These are phyloP conservation scores for Neolamprologus multifasciatus DNA, from an alignment of 2,797 vertebrate species.

Conservation along the genomic window DNA sequence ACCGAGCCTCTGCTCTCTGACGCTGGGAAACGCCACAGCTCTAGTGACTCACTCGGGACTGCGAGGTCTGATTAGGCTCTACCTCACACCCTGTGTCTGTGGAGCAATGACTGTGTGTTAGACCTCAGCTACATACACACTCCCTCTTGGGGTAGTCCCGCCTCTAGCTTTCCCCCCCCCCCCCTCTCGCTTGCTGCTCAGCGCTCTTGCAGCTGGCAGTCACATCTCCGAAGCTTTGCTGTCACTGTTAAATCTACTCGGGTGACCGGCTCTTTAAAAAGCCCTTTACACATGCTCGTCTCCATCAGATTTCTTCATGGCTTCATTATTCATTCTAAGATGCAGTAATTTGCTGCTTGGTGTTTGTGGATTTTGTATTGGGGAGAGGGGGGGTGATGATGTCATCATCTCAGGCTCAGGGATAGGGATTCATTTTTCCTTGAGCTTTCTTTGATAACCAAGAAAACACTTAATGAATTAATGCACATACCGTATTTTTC, in stretches of 20 bases:
- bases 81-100: constrained; percentile 51
- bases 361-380: background rate
- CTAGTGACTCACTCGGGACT: constrained; percentile 53
- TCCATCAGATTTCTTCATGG: background rate
- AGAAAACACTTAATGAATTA: background rate
- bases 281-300: background rate
- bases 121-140: constrained; percentile 36
- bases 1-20: constrained; percentile 46
- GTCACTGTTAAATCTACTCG: background rate
- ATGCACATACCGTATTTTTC: background rate
- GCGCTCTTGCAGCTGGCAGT: constrained; percentile 6
- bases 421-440: background rate
- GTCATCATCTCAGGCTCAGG: background rate
- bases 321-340: background rate
- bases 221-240: background rate
- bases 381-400: background rate
- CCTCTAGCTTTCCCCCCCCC: background rate
- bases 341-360: background rate
- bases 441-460: background rate
- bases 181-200: background rate
- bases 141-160: constrained; percentile 53
- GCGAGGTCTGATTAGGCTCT: constrained; percentile 60
- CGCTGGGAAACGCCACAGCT: constrained; percentile 54
- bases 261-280: background rate
- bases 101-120: constrained; percentile 27